Evolutionary conservation across 2,888 invertebrate species (phyloP), one percentile per base, ranked within the genome.

Genomic region (Eupithecia centaureata): DNA sequence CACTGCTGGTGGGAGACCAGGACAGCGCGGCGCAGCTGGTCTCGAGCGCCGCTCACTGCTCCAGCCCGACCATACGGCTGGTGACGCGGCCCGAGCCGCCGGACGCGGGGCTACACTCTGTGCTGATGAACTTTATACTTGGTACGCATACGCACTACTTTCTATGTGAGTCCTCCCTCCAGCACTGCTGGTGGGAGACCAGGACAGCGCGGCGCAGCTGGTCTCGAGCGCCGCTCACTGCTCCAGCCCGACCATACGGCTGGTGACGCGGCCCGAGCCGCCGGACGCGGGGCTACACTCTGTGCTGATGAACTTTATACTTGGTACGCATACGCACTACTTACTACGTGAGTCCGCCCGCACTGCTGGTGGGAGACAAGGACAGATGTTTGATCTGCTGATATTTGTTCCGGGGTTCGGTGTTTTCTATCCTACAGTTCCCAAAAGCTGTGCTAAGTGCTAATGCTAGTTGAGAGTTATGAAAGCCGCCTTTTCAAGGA

Each of bases 191-290:
- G 81, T 92, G 42, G 91, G 89, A 0, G 75, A 80, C 15, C 78
- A 85, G 47, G 77, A 79, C 47, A 74, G 81, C 33, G 92, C 92
- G 0, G 84, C 87, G 0, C 88, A 90, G 76, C 73, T 93, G 22
- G 92, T 93, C 25, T 83, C 87, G 42, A 90, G 90, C 72, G 92
- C 91, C 0, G 87, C 85, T 66, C 79, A 83, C 78, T 91, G 92
- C 77, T 61, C 71, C 7, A 75, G 72, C 33, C 83, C 91, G 13
- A 88, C 89, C 5, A 77, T 92, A 27, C 74, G 90, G 5, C 78
- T 92, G 35, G 85, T 92, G 10, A 18, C 73, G 5, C 73, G 75
- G 0, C 82, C 88, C 0, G 82, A 80, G 10, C 88, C 91, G 0
- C 78, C 73, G 1, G 89, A 87, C 62, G 75, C 75, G 0, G 86